Conservation (phyloP, 2,888 invertebrate species). For the Tenthredo scrophulariae region DNA sequence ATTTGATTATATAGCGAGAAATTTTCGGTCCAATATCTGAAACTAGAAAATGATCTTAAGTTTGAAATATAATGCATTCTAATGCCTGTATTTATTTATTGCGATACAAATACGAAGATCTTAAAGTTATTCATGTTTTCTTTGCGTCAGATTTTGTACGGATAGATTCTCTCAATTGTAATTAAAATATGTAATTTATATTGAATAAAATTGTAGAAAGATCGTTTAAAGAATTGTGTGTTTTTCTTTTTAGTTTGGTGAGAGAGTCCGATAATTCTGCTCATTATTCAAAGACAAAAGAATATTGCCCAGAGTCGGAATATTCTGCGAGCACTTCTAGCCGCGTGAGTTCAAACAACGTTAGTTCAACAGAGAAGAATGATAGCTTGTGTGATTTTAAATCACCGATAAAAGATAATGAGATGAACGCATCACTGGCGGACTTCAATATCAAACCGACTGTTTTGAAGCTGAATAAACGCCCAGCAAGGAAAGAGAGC, state of each 20-base stretch:
- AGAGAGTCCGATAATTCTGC: neutral
- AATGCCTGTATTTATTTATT: neutral
- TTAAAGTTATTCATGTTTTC: neutral
- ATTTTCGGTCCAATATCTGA: neutral
- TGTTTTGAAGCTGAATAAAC: slow-evolving; percentile 10
- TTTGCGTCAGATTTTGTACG: neutral
- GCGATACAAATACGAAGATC: neutral
- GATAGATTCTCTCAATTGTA: neutral
- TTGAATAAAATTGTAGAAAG: slow-evolving; percentile 29
- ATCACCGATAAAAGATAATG: slow-evolving; percentile 63
- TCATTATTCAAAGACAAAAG: neutral
- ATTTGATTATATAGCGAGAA: slow-evolving; percentile 25
- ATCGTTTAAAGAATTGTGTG: neutral
- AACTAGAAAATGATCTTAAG: neutral
- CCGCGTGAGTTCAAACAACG: neutral
- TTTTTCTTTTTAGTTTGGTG: slow-evolving; percentile 36
- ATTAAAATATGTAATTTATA: slow-evolving; percentile 7
- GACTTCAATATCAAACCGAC: slow-evolving; percentile 44
- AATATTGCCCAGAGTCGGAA: neutral
- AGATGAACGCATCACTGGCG: slow-evolving; percentile 13
- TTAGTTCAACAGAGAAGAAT: slow-evolving; percentile 57
- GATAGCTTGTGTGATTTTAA: slow-evolving; percentile 73
- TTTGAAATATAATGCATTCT: neutral
- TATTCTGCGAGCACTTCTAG: slow-evolving; percentile 26
- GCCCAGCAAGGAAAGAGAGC: slow-evolving; percentile 7